These are phyloP conservation scores for Cavia porcellus DNA, from an alignment of 2,113 vertebrate genomes.

Conservation along the genomic window DNA sequence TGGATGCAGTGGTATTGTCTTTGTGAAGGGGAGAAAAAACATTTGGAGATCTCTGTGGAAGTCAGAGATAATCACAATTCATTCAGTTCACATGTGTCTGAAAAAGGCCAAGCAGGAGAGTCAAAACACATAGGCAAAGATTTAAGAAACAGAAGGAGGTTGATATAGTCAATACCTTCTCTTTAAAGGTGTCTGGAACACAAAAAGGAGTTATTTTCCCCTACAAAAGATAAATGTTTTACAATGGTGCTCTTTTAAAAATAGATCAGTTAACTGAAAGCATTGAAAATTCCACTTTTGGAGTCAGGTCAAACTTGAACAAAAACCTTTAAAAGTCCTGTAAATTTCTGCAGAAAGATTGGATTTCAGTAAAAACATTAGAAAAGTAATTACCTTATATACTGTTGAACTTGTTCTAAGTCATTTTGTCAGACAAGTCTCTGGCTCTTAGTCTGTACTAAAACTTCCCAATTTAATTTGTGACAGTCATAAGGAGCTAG, in stretches of 20 bases:
- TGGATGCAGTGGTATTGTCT: not conserved
- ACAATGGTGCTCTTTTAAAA: slow-evolving; percentile 3
- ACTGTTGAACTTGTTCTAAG: not conserved
- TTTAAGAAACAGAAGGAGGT: slow-evolving; percentile 3
- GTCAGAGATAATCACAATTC: not conserved
- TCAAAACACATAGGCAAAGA: slow-evolving; percentile 21
- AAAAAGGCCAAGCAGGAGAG: not conserved
- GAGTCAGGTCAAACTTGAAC: not conserved
- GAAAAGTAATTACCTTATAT: slow-evolving; percentile 28
- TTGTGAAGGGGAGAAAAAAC: not conserved
- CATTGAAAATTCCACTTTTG: not conserved
- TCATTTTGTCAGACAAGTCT: slow-evolving; percentile 61
- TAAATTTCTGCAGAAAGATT: not conserved
- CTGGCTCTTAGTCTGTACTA: slow-evolving; percentile 60
- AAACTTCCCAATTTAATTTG: slow-evolving; percentile 64
- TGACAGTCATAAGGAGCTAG: slow-evolving; percentile 48
- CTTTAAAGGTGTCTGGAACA: not conserved
- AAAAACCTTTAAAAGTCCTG: not conserved
- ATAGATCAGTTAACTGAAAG: not conserved
- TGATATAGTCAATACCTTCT: not conserved
- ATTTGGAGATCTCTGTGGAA: not conserved
- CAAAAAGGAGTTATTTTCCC: not conserved
- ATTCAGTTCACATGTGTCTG: not conserved
- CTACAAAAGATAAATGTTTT: not conserved
- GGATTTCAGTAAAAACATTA: slow-evolving; percentile 11